phyloP scores from a whole-genome alignment of 2,113 vertebrate genomes.

The Haplochromis burtoni region DNA sequence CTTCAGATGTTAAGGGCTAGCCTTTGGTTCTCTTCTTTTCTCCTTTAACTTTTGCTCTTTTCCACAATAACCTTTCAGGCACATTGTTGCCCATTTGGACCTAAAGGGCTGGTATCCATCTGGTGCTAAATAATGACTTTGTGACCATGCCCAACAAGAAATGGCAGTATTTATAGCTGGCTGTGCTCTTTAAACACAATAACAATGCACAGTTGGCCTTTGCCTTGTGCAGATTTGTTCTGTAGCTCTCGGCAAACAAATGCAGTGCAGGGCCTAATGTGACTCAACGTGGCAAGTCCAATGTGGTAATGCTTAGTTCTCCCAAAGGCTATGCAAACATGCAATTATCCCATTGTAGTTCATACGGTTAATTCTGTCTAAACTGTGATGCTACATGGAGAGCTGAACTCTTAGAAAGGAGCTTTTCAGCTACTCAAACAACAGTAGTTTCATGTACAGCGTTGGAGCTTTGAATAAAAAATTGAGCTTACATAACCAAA shows the following conservation, averaged over 20 bases:
- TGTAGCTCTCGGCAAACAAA: slow-evolving; percentile 21
- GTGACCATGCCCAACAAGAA: background rate
- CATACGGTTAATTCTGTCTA: background rate
- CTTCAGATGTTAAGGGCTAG: slow-evolving; percentile 36
- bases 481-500: background rate
- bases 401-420: background rate
- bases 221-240: slow-evolving; percentile 16
- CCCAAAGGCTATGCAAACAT: slow-evolving; percentile 22
- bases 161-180: background rate
- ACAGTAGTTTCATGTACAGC: background rate
- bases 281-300: slow-evolving; percentile 22
- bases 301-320: background rate
- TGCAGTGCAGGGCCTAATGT: slow-evolving; percentile 9
- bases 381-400: background rate
- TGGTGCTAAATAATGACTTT: background rate
- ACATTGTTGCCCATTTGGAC: background rate
- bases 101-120: slow-evolving; percentile 4
- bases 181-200: slow-evolving; percentile 1
- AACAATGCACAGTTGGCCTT: background rate
- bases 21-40: slow-evolving; percentile 12
- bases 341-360: background rate
- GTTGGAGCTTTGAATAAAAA: background rate
- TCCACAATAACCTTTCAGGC: background rate
- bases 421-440: background rate
- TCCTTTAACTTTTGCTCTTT: background rate